These are phyloP conservation scores for Rutilus rutilus DNA, from an alignment of 2,113 vertebrate genomes.

Conservation along the genomic window DNA sequence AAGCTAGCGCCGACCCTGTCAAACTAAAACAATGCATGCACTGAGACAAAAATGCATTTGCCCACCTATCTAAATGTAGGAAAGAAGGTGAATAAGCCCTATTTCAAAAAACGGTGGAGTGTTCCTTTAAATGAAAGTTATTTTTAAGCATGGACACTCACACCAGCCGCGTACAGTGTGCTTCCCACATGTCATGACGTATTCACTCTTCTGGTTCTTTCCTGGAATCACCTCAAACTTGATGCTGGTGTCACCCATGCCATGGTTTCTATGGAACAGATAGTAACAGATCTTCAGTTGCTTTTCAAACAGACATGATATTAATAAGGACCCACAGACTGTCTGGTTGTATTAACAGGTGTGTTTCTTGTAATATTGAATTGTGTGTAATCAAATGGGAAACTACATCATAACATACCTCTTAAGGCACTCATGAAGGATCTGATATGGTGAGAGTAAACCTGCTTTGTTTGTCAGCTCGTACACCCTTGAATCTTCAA, in stretches of 20 bases:
- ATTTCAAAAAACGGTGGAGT: too few relatives aligned
- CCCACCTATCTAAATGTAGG: too few relatives aligned
- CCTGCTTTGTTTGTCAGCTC: conserved; percentile 99
- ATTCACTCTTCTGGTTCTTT: conserved; percentile 99
- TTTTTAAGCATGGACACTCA: conserved; percentile 78
- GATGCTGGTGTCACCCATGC: conserved; percentile 98
- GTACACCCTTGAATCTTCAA: conserved; percentile 98
- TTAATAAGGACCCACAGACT: neutral
- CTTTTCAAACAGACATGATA: neutral
- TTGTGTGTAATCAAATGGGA: neutral
- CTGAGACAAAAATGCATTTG: too few relatives aligned
- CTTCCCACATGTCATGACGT: conserved; percentile 98
- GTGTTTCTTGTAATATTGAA: neutral
- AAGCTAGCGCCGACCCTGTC: too few relatives aligned
- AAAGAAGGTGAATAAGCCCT: too few relatives aligned
- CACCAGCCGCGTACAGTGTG: conserved; percentile 98
- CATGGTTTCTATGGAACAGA: conserved; percentile 88
- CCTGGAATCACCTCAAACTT: conserved; percentile 99
- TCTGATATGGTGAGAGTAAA: conserved; percentile 98
- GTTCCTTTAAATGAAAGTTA: neutral
- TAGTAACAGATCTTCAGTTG: conserved; percentile 26
- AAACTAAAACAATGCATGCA: too few relatives aligned
- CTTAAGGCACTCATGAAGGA: conserved; percentile 99
- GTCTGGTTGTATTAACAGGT: neutral
- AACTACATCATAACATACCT: conserved; percentile 74